Percentiles rank a stretch among this genome's conserved stretches.
These are phyloP conservation scores for Chrysina gloriosa DNA, from an alignment of 2,888 invertebrate species.

Conservation along the genomic window DNA sequence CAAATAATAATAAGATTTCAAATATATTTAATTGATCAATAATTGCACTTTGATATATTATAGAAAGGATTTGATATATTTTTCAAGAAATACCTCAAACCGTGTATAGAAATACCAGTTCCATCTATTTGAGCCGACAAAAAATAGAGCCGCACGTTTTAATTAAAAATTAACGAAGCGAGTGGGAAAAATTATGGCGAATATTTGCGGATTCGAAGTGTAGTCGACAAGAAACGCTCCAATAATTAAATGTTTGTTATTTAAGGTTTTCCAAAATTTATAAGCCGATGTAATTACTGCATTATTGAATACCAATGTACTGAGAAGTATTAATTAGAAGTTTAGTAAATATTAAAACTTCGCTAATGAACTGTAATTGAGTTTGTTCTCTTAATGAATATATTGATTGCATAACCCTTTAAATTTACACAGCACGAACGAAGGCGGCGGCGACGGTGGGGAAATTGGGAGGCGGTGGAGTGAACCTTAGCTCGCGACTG, in stretches of 20 bases:
- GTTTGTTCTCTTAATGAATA: slow-evolving; percentile 64
- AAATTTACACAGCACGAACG: slow-evolving; percentile 55
- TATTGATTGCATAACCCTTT: slow-evolving; percentile 64
- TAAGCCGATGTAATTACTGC: slow-evolving; percentile 54
- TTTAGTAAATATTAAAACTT: slow-evolving; percentile 65
- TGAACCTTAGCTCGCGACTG: slow-evolving; percentile 1
- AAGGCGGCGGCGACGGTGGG: not conserved
- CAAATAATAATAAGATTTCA: too few species aligned
- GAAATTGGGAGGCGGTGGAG: slow-evolving; percentile 3
- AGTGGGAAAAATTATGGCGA: slow-evolving; percentile 20
- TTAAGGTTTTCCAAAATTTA: slow-evolving; percentile 44
- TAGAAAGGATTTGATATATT: too few species aligned
- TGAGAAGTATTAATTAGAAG: slow-evolving; percentile 63
- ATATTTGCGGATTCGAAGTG: slow-evolving; percentile 11
- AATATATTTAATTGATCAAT: too few species aligned
- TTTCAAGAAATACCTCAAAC: too few species aligned
- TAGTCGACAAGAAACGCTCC: slow-evolving; percentile 26
- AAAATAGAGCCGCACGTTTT: slow-evolving; percentile 16
- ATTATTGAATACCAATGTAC: slow-evolving; percentile 59
- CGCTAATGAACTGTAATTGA: slow-evolving; percentile 64
- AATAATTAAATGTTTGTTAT: slow-evolving; percentile 43
- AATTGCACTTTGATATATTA: too few species aligned
- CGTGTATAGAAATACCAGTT: too few species aligned
- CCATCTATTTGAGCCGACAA: too few species aligned
- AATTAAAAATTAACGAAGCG: slow-evolving; percentile 32